These are phyloP conservation scores for Chaetodon auriga DNA, from an alignment of 2,113 vertebrate species.

Conservation along the genomic window DNA sequence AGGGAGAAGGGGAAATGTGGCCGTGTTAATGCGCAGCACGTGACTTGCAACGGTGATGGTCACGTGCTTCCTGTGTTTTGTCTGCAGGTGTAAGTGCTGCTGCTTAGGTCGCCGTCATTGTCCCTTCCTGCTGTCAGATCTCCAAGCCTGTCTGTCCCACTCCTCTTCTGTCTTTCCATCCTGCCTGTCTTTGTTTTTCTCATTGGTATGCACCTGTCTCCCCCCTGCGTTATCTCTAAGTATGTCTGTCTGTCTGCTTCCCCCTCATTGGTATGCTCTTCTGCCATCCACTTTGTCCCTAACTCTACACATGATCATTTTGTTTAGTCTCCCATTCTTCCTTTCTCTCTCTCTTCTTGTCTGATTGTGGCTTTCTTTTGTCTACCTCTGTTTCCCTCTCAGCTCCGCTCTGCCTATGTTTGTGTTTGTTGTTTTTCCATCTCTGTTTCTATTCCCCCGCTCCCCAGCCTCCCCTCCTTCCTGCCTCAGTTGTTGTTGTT, in stretches of 20 bases:
- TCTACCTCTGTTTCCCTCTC: slow-evolving; percentile 64
- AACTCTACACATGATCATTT: slow-evolving; percentile 72
- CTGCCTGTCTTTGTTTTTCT: slow-evolving; percentile 42
- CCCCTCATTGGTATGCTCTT: slow-evolving; percentile 74
- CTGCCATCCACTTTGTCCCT: slow-evolving; percentile 65
- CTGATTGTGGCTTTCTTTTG: slow-evolving; percentile 68
- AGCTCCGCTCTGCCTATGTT: slow-evolving; percentile 54
- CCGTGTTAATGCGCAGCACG: slow-evolving; percentile 25
- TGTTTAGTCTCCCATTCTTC: slow-evolving; percentile 45
- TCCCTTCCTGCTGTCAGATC: slow-evolving; percentile 16
- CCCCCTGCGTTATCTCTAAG: slow-evolving; percentile 62
- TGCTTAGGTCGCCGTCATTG: slow-evolving; percentile 12
- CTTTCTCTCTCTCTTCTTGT: slow-evolving; percentile 46
- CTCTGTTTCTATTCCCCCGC: slow-evolving; percentile 61
- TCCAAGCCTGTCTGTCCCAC: slow-evolving; percentile 9
- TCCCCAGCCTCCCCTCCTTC: slow-evolving; percentile 53
- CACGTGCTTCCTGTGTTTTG: slow-evolving; percentile 58
- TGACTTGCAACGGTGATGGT: slow-evolving; percentile 41
- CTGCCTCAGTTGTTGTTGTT: slow-evolving; percentile 59
- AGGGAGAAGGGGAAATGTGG: neutral
- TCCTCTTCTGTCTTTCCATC: slow-evolving; percentile 39
- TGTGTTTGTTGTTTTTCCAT: slow-evolving; percentile 62
- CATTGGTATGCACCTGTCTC: slow-evolving; percentile 68
- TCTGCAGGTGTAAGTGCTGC: slow-evolving; percentile 24
- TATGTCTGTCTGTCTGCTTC: slow-evolving; percentile 69